Conservation (phyloP, 2,113 vertebrate species). For the Dinomys branickii region DNA sequence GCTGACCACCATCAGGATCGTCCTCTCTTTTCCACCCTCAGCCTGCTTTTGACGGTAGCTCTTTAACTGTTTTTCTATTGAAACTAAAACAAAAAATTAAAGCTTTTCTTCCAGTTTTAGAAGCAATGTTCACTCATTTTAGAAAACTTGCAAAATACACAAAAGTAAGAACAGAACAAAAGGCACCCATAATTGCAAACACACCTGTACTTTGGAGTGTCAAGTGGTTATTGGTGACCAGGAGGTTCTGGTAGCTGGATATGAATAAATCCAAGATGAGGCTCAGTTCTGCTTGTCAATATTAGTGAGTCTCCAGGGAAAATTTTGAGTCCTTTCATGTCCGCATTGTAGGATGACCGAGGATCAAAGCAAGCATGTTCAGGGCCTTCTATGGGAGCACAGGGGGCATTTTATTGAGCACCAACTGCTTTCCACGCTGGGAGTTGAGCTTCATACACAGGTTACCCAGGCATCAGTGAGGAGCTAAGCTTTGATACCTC, state of each 20-base stretch:
- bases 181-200: neutral
- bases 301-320: neutral
- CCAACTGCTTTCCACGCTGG: neutral
- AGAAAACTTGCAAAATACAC: neutral
- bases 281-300: too few relatives aligned
- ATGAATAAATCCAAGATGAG: neutral
- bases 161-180: neutral
- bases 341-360: rapidly evolving
- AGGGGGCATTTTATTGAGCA: neutral
- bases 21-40: neutral
- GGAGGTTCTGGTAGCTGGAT: too few relatives aligned
- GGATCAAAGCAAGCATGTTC: neutral
- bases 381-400: neutral
- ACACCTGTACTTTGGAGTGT: neutral
- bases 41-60: neutral
- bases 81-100: neutral
- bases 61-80: neutral
- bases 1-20: neutral
- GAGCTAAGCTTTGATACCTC: neutral
- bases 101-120: neutral
- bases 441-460: neutral
- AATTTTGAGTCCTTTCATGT: neutral
- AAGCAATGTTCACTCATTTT: neutral
- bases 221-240: too few relatives aligned
- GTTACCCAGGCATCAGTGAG: neutral